Conservation (phyloP, 1,140 invertebrate genomes). For the Lasioglossum albipes region DNA sequence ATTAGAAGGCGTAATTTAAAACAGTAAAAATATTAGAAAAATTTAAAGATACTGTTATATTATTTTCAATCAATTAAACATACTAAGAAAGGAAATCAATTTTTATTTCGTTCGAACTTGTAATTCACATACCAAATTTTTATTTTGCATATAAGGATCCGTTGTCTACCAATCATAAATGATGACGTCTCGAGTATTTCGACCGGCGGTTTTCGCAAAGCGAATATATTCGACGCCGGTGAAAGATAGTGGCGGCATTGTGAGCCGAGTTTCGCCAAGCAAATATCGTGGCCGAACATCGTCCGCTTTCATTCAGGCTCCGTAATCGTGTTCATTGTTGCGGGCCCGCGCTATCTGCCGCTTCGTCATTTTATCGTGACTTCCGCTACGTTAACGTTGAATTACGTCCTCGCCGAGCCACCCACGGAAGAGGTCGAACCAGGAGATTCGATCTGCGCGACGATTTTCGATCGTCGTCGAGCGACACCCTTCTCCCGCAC, state of each 20-base stretch:
- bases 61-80: too few relatives aligned
- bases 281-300: slow-evolving; percentile 11
- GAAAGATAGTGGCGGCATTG: background rate
- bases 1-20: too few relatives aligned
- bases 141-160: too few relatives aligned
- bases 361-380: slow-evolving; percentile 52
- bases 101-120: too few relatives aligned
- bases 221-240: background rate
- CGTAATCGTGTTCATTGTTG: slow-evolving; percentile 53
- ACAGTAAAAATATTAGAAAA: too few relatives aligned
- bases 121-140: too few relatives aligned
- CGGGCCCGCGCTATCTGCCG: slow-evolving; percentile 37
- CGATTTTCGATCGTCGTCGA: slow-evolving; percentile 5
- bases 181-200: too few relatives aligned
- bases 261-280: background rate
- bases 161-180: too few relatives aligned
- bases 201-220: too few relatives aligned
- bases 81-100: too few relatives aligned
- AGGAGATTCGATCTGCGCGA: background rate
- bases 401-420: slow-evolving; percentile 50
- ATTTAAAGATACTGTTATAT: too few relatives aligned
- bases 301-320: slow-evolving; percentile 38
- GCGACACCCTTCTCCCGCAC: background rate
- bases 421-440: slow-evolving; percentile 34
- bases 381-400: slow-evolving; percentile 62